These are phyloP conservation scores for Cepaea nemoralis DNA, from an alignment of 1,140 invertebrate genomes.

Conservation along the genomic window DNA sequence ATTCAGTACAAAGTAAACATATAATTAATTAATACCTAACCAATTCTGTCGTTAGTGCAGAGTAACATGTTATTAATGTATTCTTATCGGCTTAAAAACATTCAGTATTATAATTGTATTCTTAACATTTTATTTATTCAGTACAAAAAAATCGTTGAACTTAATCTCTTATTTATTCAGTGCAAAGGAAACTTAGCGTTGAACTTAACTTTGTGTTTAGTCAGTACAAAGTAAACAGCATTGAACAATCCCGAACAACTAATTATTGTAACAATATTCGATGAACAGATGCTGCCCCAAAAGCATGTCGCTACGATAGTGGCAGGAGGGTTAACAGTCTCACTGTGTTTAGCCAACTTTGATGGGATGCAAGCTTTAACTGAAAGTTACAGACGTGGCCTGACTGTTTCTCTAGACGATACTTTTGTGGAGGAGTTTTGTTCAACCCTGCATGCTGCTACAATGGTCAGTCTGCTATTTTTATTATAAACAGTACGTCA, in stretches of 20 bases:
- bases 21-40: no score
- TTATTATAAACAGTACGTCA: no score
- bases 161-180: background rate
- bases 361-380: constrained; percentile 61
- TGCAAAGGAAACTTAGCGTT: no score
- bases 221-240: background rate
- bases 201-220: background rate
- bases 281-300: constrained; percentile 62
- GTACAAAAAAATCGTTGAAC: background rate
- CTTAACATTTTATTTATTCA: no score
- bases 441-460: constrained; percentile 59
- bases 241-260: background rate
- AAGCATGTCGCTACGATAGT: constrained; percentile 65
- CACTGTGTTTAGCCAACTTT: constrained; percentile 69
- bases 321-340: constrained; percentile 59
- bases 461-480: constrained; percentile 65
- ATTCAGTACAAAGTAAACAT: no score
- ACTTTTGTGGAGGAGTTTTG: constrained; percentile 63
- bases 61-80: no score
- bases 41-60: no score
- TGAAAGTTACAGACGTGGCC: constrained; percentile 54
- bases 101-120: no score
- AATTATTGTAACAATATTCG: background rate
- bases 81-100: no score
- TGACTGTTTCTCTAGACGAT: constrained; percentile 49